phyloP scores from a whole-genome alignment of 2,113 vertebrate genomes.

The Larimichthys polyactis region DNA sequence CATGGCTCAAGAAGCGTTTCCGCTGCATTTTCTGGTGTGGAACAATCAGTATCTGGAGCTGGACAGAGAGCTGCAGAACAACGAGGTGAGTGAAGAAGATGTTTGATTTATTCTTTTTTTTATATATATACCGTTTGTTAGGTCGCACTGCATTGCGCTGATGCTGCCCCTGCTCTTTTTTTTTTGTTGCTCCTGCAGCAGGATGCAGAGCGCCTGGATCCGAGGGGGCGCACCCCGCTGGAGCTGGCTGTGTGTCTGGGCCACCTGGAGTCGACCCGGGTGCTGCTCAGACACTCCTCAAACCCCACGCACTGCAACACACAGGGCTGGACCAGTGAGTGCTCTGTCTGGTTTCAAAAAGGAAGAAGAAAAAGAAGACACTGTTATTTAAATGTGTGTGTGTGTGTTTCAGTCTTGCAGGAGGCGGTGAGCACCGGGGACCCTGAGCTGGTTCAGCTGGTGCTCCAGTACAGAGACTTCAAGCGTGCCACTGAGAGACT shows the following conservation, averaged over 20 bases:
- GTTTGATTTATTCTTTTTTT: not conserved
- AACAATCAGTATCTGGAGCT: slow-evolving; percentile 91
- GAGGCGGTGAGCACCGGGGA: slow-evolving; percentile 97
- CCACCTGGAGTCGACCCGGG: slow-evolving; percentile 91
- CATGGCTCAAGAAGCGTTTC: slow-evolving; percentile 88
- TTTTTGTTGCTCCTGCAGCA: slow-evolving; percentile 80
- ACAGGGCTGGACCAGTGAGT: slow-evolving; percentile 92
- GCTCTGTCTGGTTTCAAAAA: not conserved
- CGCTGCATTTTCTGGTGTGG: slow-evolving; percentile 92
- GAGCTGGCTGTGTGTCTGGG: slow-evolving; percentile 94
- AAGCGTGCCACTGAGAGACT: slow-evolving; percentile 91
- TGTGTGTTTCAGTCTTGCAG: slow-evolving; percentile 89
- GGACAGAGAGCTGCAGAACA: slow-evolving; percentile 88
- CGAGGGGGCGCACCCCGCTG: slow-evolving; percentile 91
- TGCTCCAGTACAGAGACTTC: slow-evolving; percentile 95
- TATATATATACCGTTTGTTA: not conserved
- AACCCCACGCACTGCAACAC: slow-evolving; percentile 89
- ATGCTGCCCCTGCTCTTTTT: slow-evolving; percentile 13
- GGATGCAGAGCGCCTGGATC: slow-evolving; percentile 89
- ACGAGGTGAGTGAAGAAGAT: slow-evolving; percentile 71
- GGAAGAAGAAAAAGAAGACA: not conserved
- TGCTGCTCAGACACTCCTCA: slow-evolving; percentile 90
- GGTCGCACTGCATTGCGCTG: slow-evolving; percentile 70
- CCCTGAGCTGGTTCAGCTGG: slow-evolving; percentile 94
- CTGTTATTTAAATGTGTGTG: slow-evolving; percentile 12